Percentiles rank a stretch among this genome's conserved stretches.
These are phyloP conservation scores for Callochromis pleurospilus DNA, from an alignment of 2,113 vertebrate genomes.

Conservation along the genomic window DNA sequence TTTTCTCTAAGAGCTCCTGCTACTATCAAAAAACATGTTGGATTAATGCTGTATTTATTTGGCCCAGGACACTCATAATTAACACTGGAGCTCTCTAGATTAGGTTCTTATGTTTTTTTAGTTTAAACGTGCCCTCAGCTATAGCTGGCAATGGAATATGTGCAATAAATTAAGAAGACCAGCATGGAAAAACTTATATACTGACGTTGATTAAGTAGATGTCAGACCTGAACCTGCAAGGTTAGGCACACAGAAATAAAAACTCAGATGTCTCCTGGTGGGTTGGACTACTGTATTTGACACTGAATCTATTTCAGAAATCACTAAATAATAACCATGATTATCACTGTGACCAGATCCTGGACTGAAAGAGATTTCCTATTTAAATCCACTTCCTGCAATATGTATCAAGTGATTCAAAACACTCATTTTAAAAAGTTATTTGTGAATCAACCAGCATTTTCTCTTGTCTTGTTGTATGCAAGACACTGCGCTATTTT, in stretches of 20 bases:
- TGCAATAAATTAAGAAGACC: not conserved
- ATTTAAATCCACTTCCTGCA: not conserved
- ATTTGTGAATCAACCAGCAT: constrained; percentile 20
- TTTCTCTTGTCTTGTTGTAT: constrained; percentile 12
- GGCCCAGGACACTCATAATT: not conserved
- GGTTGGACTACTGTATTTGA: not conserved
- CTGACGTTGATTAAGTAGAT: not conserved
- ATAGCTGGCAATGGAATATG: not conserved
- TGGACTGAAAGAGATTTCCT: not conserved
- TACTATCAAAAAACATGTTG: not conserved
- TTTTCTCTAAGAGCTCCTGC: not conserved
- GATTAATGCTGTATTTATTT: not conserved
- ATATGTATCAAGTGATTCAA: not conserved
- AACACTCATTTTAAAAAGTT: not conserved
- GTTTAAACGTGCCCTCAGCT: not conserved
- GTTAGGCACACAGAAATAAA: not conserved
- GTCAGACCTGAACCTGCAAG: not conserved
- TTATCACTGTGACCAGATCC: not conserved
- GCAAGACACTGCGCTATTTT: constrained; percentile 44
- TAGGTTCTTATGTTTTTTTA: not conserved
- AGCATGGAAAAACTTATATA: not conserved
- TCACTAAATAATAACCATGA: not conserved
- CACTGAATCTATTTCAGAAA: not conserved
- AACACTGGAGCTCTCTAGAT: not conserved
- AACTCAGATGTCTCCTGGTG: not conserved